These are phyloP conservation scores for Archips crataeganus DNA, from an alignment of 2,888 invertebrate genomes.

Conservation along the genomic window DNA sequence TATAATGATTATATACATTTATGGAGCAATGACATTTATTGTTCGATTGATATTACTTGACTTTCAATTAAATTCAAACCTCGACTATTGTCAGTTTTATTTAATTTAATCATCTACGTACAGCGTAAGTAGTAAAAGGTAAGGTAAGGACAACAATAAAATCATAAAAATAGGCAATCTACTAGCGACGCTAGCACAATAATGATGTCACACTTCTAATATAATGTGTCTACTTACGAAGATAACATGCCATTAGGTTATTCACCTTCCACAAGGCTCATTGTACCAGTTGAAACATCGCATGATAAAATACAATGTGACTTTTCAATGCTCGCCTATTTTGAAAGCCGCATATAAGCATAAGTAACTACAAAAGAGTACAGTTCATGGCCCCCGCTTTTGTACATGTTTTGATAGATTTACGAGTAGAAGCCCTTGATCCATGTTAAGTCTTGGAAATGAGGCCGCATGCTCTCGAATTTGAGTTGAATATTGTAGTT, in stretches of 20 bases:
- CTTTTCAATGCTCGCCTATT: constrained; percentile 63
- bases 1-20: too few relatives aligned
- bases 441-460: constrained; percentile 54
- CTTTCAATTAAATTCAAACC: not conserved
- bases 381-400: constrained; percentile 62
- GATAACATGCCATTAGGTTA: constrained; percentile 73
- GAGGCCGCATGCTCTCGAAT: constrained; percentile 58
- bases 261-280: constrained; percentile 67
- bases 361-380: constrained; percentile 57
- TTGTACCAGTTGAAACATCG: constrained; percentile 65
- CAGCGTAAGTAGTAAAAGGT: not conserved
- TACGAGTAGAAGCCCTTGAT: constrained; percentile 59
- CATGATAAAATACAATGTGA: constrained; percentile 70
- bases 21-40: too few relatives aligned
- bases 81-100: not conserved
- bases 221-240: constrained; percentile 69
- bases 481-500: constrained; percentile 11
- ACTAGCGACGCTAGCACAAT: constrained; percentile 45
- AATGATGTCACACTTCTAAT: constrained; percentile 80
- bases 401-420: constrained; percentile 61
- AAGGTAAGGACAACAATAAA: not conserved
- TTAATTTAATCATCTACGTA: not conserved
- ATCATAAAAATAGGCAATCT: constrained; percentile 1
- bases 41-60: not conserved
- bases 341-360: constrained; percentile 59